Evolutionary conservation across 2,113 vertebrate genomes (phyloP).

Genomic region (Anolis sagrei): DNA sequence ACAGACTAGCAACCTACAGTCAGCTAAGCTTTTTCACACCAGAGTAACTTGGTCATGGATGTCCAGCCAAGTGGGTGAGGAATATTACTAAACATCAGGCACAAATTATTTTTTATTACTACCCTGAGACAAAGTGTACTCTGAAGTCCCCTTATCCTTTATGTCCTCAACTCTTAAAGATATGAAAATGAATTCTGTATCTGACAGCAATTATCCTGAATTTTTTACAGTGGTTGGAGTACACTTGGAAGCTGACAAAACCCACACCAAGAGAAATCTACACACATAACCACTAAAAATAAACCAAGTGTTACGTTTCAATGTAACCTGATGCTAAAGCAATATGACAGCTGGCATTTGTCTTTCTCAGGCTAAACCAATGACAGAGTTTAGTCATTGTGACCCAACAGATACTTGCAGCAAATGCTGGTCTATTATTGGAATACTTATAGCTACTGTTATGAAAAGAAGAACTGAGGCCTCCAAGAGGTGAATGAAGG

Average conservation of each 20-base stretch:
- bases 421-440: constrained; percentile 35
- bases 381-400: constrained; percentile 21
- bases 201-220: neutral
- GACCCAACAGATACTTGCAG: neutral
- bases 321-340: constrained; percentile 48
- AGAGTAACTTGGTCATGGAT: neutral
- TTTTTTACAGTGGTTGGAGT: neutral
- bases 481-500: neutral
- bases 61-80: neutral
- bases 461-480: rapidly evolving
- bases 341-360: constrained; percentile 55
- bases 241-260: neutral
- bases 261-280: neutral
- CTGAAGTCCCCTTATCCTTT: neutral
- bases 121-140: neutral
- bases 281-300: constrained; percentile 39
- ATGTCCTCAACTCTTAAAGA: constrained; percentile 10
- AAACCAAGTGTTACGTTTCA: constrained; percentile 25
- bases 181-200: constrained; percentile 7
- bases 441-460: constrained; percentile 28
- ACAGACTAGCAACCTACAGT: neutral
- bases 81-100: neutral
- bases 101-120: neutral
- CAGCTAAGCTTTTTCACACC: neutral
- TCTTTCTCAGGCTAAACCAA: constrained; percentile 51